Evolutionary conservation across 2,113 vertebrate genomes (phyloP).

Genomic region (Scopus umbretta): DNA sequence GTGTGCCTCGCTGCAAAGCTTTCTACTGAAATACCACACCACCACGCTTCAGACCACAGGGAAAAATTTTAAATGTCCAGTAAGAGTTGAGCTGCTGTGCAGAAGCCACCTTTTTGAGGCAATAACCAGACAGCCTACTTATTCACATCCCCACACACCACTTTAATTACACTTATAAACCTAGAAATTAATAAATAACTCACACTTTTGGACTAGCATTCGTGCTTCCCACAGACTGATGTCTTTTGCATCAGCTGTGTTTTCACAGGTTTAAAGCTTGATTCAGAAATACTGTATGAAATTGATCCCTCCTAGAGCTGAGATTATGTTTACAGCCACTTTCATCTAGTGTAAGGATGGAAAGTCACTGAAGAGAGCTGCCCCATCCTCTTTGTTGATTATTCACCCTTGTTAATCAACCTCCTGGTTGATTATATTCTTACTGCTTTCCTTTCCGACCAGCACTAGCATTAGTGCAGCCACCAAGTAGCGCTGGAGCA

Average conservation of each 20-base stretch:
- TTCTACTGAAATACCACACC: fast-evolving
- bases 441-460: not conserved
- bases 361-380: not conserved
- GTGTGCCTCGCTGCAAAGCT: not conserved
- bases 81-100: not conserved
- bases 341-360: not conserved
- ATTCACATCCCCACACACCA: not conserved
- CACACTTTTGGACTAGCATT: fast-evolving
- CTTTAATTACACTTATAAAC: not conserved
- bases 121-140: not conserved
- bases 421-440: not conserved
- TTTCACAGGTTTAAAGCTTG: not conserved
- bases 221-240: not conserved
- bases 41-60: fast-evolving
- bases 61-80: not conserved
- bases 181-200: not conserved
- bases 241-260: not conserved
- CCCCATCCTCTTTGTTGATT: not conserved
- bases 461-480: not conserved
- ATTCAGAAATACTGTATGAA: not conserved
- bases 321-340: not conserved
- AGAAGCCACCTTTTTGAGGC: not conserved
- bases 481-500: not conserved
- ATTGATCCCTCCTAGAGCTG: not conserved
- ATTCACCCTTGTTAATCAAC: not conserved